Evolutionary conservation across 2,797 vertebrate species (phyloP), one percentile per base, ranked within the genome.

Genomic region (Lepus oiostolus): DNA sequence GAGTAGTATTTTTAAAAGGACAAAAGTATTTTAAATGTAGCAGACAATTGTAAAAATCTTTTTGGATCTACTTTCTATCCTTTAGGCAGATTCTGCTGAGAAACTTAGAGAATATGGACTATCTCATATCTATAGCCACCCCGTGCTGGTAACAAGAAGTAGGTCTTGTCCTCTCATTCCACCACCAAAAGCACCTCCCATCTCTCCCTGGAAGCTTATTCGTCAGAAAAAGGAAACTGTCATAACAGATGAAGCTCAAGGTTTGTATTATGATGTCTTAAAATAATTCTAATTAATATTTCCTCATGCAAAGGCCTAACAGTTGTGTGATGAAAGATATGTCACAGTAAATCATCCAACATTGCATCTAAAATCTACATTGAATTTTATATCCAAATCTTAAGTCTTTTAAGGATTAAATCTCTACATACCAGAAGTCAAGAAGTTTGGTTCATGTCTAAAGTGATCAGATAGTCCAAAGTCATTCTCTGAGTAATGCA

Each of bases 121-220:
- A 88, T 99, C 98, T 60, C 98, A 98, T 92, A 93, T 98, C 88
- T 89, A 98, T 95, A 99, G 98, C 96, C 99, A 99, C 96, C 98
- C 99, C 16, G 98, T 99, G 87, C 96, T 99, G 65, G 96, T 99
- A 92, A 99, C 98, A 52, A 98, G 98, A 97, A 99, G 98, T n/a
- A 98, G 99, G n/a, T 98, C 98, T 7, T 99, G 99, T 97, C 98
- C 98, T 30, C 98, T 99, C 52, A 94, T 98, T 91, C 85, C 97
- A 19, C 98, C 98, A 0, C 97, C 98, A 11, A 98, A 98, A 86
- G 95, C 98, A n/a, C 96, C 98, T 65, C 92, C 98, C 1, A 2
- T 99, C 82, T 98, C 99, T 80, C 14, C 62, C 32, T 99, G 99
- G 99, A 99, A 99, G 97, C 98, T 99, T 71, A 98, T 99, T 90